phyloP scores from a whole-genome alignment of 2,113 vertebrate species.

The Laticauda laticaudata region DNA sequence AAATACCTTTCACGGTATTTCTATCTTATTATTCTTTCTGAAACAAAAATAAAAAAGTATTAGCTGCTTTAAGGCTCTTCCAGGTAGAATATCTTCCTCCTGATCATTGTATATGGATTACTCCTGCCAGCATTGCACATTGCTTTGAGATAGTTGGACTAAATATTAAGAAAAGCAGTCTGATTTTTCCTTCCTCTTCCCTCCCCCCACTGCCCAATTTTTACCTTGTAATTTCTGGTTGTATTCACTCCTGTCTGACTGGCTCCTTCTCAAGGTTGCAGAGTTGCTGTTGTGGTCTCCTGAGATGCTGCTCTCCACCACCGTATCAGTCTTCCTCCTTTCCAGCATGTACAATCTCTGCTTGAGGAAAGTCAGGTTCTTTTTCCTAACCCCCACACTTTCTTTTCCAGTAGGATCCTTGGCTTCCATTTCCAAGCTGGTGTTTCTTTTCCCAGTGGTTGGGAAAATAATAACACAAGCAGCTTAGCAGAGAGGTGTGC shows the following conservation, averaged over 20 bases:
- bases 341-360: constrained; percentile 80
- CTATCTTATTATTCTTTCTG: background rate
- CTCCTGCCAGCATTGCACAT: background rate
- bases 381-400: constrained; percentile 71
- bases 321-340: constrained; percentile 89
- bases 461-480: background rate
- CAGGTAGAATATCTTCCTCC: background rate
- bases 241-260: constrained; percentile 97
- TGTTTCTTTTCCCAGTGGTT: background rate
- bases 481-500: background rate
- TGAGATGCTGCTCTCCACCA: constrained; percentile 67
- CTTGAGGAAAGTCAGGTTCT: constrained; percentile 82
- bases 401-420: constrained; percentile 73
- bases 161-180: background rate
- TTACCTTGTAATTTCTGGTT: constrained; percentile 92
- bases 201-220: background rate
- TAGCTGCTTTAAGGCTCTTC: background rate
- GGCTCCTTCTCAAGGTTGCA: constrained; percentile 85
- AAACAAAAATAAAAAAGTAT: background rate
- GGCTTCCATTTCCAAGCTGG: constrained; percentile 68
- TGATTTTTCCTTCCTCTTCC: background rate
- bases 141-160: background rate
- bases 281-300: constrained; percentile 79
- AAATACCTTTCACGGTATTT: background rate
- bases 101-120: background rate